Evolutionary conservation across 1,140 invertebrate species (phyloP).

Genomic region (Musca vetustissima): DNA sequence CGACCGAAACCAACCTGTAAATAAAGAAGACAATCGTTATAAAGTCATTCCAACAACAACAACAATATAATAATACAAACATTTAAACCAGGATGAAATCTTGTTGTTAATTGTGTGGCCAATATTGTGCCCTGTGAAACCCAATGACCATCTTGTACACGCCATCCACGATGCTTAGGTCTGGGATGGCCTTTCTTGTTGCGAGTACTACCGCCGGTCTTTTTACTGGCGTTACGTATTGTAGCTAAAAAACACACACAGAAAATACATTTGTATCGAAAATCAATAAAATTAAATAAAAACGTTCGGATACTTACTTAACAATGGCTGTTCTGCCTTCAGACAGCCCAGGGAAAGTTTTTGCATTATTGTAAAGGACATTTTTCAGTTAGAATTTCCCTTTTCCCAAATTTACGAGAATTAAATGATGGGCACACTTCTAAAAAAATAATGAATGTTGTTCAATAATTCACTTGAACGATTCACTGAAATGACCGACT

Average conservation of each 20-base stretch:
- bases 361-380: slow-evolving; percentile 49
- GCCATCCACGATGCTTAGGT: slow-evolving; percentile 74
- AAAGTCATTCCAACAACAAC: slow-evolving; percentile 5
- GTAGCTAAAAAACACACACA: slow-evolving; percentile 40
- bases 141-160: slow-evolving; percentile 65
- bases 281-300: neutral
- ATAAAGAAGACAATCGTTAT: slow-evolving; percentile 12
- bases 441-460: too few relatives aligned
- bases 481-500: too few relatives aligned
- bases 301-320: slow-evolving; percentile 39
- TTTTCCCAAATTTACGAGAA: too few relatives aligned
- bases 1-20: slow-evolving; percentile 75
- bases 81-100: slow-evolving; percentile 80
- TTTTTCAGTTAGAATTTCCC: slow-evolving; percentile 23
- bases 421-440: too few relatives aligned
- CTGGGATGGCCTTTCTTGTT: slow-evolving; percentile 65
- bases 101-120: slow-evolving; percentile 66
- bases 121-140: slow-evolving; percentile 69
- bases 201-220: slow-evolving; percentile 65
- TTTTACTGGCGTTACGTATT: slow-evolving; percentile 68
- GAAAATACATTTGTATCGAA: slow-evolving; percentile 3
- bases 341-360: slow-evolving; percentile 46
- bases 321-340: slow-evolving; percentile 44
- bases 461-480: too few relatives aligned
- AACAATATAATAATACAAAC: slow-evolving; percentile 52